Conservation (phyloP, 2,888 invertebrate species). For the Amorpha juglandis region DNA sequence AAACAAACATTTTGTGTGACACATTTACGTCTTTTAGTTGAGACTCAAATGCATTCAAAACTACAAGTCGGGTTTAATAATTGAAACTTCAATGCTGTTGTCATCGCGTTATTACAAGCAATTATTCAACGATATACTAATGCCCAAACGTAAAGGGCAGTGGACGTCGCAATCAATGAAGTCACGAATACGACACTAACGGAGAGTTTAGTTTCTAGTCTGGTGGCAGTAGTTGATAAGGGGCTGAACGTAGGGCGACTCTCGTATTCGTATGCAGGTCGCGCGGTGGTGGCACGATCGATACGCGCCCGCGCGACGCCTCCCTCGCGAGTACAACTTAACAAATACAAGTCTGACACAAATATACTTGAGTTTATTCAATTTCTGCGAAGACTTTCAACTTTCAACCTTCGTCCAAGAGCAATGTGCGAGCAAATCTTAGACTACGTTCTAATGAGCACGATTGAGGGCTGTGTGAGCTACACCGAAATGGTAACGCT, state of each 20-base stretch:
- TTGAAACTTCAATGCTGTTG: background rate
- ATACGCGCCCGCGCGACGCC: constrained; percentile 82
- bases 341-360: constrained; percentile 59
- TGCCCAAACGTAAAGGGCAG: constrained; percentile 41
- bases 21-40: background rate
- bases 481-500: constrained; percentile 3
- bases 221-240: constrained; percentile 73
- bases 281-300: constrained; percentile 75
- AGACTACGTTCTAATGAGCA: constrained; percentile 19
- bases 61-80: background rate
- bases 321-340: constrained; percentile 61
- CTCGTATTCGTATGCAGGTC: constrained; percentile 82
- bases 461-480: constrained; percentile 1
- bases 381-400: constrained; percentile 46
- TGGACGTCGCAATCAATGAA: constrained; percentile 65
- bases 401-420: constrained; percentile 32
- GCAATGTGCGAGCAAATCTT: constrained; percentile 25
- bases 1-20: background rate
- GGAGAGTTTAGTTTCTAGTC: constrained; percentile 67
- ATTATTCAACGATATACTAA: constrained; percentile 27
- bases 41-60: background rate
- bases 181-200: constrained; percentile 69
- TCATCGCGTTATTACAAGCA: constrained; percentile 7
- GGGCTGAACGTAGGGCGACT: constrained; percentile 74
- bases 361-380: constrained; percentile 66